These are phyloP conservation scores for Chrosomus eos DNA, from an alignment of 2,797 vertebrate species.

Conservation along the genomic window DNA sequence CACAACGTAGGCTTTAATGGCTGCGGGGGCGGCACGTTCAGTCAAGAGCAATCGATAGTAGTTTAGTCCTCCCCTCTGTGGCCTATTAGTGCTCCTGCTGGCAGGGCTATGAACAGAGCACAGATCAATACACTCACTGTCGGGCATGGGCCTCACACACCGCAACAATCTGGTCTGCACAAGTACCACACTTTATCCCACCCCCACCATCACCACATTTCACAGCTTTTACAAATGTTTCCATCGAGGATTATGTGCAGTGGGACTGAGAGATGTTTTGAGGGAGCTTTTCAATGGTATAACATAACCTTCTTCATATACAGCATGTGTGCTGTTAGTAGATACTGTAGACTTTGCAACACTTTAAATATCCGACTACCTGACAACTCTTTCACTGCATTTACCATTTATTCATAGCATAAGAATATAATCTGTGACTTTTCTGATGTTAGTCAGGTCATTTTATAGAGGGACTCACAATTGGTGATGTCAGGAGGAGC, in stretches of 20 bases:
- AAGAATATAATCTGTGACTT: neutral
- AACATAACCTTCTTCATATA: neutral
- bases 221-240: neutral
- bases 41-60: slow-evolving; percentile 56
- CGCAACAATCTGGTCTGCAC: slow-evolving; percentile 1
- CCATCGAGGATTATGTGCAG: neutral
- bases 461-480: slow-evolving; percentile 80
- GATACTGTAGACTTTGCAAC: neutral
- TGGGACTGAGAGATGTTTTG: neutral
- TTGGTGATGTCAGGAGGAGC: slow-evolving; percentile 88
- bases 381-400: neutral
- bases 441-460: neutral
- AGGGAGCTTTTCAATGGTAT: neutral
- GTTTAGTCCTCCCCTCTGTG: slow-evolving; percentile 48
- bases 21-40: slow-evolving; percentile 34
- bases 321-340: neutral
- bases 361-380: neutral
- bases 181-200: slow-evolving; percentile 15
- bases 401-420: neutral
- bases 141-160: slow-evolving; percentile 36
- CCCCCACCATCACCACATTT: neutral
- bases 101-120: slow-evolving; percentile 42
- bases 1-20: slow-evolving; percentile 29
- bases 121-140: slow-evolving; percentile 55
- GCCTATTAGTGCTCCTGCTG: slow-evolving; percentile 53